Conservation (phyloP, 2,113 vertebrate genomes). For the Catharus minimus region DNA sequence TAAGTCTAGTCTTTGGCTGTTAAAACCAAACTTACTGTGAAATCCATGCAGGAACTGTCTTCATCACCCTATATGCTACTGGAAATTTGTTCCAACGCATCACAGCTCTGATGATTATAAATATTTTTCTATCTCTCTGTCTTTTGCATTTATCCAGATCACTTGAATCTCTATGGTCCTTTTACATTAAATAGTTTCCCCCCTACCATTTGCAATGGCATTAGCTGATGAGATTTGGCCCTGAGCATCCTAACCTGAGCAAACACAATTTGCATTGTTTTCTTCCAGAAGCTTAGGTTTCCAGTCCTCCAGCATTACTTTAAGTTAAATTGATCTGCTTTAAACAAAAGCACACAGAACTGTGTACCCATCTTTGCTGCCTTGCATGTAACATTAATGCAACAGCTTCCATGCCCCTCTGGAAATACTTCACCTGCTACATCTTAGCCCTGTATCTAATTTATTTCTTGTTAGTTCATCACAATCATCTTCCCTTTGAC, state of each 20-base stretch:
- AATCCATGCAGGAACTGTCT: background rate
- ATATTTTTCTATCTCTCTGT: background rate
- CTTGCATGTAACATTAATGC: background rate
- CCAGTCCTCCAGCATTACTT: background rate
- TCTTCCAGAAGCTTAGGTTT: background rate
- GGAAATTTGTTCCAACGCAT: background rate
- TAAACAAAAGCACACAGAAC: background rate
- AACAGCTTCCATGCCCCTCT: background rate
- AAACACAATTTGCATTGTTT: background rate
- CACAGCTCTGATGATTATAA: background rate
- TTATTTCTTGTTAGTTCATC: background rate
- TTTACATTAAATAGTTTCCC: background rate
- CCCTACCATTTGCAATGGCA: background rate
- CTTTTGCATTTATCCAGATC: background rate
- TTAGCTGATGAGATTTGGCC: background rate
- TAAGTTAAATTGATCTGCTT: background rate
- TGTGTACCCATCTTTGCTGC: fast-evolving
- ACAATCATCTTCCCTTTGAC: background rate
- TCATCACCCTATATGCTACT: background rate
- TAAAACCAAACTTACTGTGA: background rate
- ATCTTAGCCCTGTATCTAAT: background rate
- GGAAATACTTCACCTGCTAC: background rate
- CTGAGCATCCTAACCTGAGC: background rate
- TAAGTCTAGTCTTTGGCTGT: background rate
- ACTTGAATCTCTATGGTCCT: background rate